These are phyloP conservation scores for Hepsetus odoe DNA, from an alignment of 2,113 vertebrate species.

Conservation along the genomic window DNA sequence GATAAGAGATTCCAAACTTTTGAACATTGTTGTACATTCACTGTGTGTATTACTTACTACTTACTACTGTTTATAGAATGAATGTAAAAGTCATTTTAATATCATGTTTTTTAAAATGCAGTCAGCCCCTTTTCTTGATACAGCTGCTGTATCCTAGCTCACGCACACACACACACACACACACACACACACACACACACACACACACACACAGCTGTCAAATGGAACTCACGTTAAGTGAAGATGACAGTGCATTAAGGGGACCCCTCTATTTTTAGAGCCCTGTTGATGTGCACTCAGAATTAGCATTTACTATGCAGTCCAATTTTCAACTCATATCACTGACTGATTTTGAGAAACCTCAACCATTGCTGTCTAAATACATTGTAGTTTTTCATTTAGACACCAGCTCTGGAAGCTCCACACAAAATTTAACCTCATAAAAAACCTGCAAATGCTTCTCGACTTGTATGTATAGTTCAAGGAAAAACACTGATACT, in stretches of 20 bases:
- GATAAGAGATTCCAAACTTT: too few species aligned
- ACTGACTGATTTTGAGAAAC: neutral
- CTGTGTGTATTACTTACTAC: neutral
- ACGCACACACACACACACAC: neutral
- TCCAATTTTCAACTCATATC: slow-evolving; percentile 1
- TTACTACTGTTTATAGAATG: neutral
- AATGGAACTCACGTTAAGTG: slow-evolving; percentile 1
- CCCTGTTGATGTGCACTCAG: neutral
- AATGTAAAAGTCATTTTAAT: neutral
- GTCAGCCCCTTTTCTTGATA: neutral
- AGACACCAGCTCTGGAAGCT: too few species aligned
- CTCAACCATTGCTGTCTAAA: too few species aligned
- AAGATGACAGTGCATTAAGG: slow-evolving; percentile 28
- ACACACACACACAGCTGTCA: slow-evolving; percentile 21
- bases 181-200: slow-evolving; percentile 10
- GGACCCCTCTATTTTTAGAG: slow-evolving; percentile 27
- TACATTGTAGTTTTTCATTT: too few species aligned
- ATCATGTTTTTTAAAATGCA: neutral
- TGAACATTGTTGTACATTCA: too few species aligned
- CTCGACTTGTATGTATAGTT: too few species aligned
- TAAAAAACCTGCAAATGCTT: too few species aligned
- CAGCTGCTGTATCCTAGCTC: neutral
- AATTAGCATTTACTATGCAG: neutral
- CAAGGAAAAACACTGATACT: too few species aligned
- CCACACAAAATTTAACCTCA: too few species aligned